Percentiles rank a stretch among this genome's conserved stretches.
These are phyloP conservation scores for Amblyraja radiata DNA, from an alignment of 2,797 vertebrate species.

Conservation along the genomic window DNA sequence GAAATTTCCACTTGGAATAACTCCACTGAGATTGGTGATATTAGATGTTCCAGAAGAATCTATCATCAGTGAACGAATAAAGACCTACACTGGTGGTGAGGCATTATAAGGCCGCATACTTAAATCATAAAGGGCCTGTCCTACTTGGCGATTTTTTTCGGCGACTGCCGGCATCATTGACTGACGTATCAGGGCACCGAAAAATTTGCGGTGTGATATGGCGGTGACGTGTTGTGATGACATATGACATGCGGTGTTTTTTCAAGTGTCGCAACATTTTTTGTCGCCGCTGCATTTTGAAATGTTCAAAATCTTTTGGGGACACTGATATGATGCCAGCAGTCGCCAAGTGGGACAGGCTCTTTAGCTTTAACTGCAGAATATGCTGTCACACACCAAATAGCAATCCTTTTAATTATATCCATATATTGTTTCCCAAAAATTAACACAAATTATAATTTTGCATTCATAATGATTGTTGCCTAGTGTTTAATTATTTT, in stretches of 20 bases:
- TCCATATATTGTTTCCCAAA: neutral
- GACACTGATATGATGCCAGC: too few relatives aligned
- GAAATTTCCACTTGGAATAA: neutral
- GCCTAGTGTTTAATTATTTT: neutral
- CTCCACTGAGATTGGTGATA: neutral
- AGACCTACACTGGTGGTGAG: neutral
- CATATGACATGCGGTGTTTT: too few relatives aligned
- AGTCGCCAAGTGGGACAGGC: too few relatives aligned
- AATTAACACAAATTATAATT: neutral
- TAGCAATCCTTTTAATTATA: neutral
- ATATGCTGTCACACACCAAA: neutral
- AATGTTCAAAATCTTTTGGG: too few relatives aligned
- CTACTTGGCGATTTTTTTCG: too few relatives aligned
- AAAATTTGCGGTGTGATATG: too few relatives aligned
- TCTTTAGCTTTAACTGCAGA: neutral
- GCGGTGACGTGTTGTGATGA: too few relatives aligned
- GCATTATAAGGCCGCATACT: conserved; percentile 1
- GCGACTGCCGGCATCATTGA: too few relatives aligned
- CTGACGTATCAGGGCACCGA: too few relatives aligned
- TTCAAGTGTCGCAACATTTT: too few relatives aligned
- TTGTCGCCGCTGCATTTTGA: too few relatives aligned
- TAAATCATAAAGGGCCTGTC: neutral
- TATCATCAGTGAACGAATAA: neutral
- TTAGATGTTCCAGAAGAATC: neutral
- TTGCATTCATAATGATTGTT: neutral